phyloP scores from a whole-genome alignment of 2,888 invertebrate species.

The Caenorhabditis imperialis region DNA sequence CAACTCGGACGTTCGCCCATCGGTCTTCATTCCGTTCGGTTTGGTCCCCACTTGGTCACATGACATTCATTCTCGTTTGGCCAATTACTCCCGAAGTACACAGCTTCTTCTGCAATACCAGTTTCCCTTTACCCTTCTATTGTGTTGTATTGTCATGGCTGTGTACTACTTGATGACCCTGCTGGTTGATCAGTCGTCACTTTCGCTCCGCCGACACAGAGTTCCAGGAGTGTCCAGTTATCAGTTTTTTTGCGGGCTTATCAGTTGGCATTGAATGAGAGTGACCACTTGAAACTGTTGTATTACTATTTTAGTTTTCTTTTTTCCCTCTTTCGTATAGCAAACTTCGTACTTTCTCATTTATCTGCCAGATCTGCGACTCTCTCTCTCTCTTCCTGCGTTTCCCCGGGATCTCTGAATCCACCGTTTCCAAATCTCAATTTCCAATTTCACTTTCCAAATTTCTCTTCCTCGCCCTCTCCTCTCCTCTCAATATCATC shows the following conservation, averaged over 20 bases:
- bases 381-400: constrained; percentile 3
- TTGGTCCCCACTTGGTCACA: too few relatives aligned
- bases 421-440: not conserved
- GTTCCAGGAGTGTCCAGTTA: too few relatives aligned
- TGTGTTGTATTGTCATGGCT: constrained; percentile 45
- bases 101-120: constrained; percentile 23
- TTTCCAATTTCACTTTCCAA: constrained; percentile 16
- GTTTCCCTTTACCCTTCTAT: constrained; percentile 22
- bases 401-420: constrained; percentile 1
- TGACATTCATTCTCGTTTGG: too few relatives aligned
- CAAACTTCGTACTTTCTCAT: constrained; percentile 1
- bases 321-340: constrained; percentile 1
- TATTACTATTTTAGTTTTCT: constrained; percentile 14
- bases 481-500: constrained; percentile 2
- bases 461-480: constrained; percentile 14
- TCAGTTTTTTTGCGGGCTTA: not conserved
- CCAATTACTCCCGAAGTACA: too few relatives aligned
- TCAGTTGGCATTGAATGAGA: too few relatives aligned
- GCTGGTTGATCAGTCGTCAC: too few relatives aligned
- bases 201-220: too few relatives aligned
- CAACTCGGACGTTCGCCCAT: too few relatives aligned
- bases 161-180: too few relatives aligned
- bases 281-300: constrained; percentile 17
- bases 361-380: not conserved
- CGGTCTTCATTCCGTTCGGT: too few relatives aligned